Percentiles rank a stretch among this genome's conserved stretches.
Evolutionary conservation across 2,113 vertebrate species (phyloP).

Genomic region (Ariopsis seemanni): DNA sequence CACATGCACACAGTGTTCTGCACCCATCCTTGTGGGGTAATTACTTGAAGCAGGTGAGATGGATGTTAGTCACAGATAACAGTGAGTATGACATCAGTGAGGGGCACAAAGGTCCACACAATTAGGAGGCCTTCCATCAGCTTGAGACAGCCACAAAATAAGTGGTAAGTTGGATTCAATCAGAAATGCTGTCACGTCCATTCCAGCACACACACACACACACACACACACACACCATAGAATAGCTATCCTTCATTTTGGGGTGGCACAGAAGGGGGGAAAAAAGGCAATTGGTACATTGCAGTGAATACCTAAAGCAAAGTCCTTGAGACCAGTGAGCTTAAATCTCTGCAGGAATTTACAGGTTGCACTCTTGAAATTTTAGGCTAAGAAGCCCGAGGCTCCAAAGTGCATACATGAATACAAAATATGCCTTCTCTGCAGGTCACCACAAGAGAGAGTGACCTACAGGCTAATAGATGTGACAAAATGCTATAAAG

Average conservation of each 20-base stretch:
- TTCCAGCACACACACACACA: slow-evolving; percentile 16
- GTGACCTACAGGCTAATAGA: slow-evolving; percentile 51
- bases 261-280: not conserved
- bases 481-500: slow-evolving; percentile 45
- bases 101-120: slow-evolving; percentile 34
- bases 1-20: not conserved
- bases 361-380: slow-evolving; percentile 32
- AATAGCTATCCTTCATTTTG: slow-evolving; percentile 36
- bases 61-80: slow-evolving; percentile 50
- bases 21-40: slow-evolving; percentile 16
- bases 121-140: slow-evolving; percentile 55
- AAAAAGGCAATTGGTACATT: slow-evolving; percentile 33
- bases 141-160: slow-evolving; percentile 43
- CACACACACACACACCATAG: slow-evolving; percentile 16
- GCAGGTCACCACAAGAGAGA: slow-evolving; percentile 36
- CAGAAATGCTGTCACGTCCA: slow-evolving; percentile 48
- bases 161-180: slow-evolving; percentile 55
- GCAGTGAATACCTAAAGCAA: slow-evolving; percentile 26
- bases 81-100: slow-evolving; percentile 46
- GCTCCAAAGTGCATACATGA: slow-evolving; percentile 47
- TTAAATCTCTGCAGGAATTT: slow-evolving; percentile 42
- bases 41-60: slow-evolving; percentile 23
- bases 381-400: slow-evolving; percentile 46
- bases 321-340: slow-evolving; percentile 32
- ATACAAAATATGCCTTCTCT: slow-evolving; percentile 34